Percentiles rank a stretch among this genome's conserved stretches.
These are phyloP conservation scores for Bucco capensis DNA, from an alignment of 2,113 vertebrate genomes.

Conservation along the genomic window DNA sequence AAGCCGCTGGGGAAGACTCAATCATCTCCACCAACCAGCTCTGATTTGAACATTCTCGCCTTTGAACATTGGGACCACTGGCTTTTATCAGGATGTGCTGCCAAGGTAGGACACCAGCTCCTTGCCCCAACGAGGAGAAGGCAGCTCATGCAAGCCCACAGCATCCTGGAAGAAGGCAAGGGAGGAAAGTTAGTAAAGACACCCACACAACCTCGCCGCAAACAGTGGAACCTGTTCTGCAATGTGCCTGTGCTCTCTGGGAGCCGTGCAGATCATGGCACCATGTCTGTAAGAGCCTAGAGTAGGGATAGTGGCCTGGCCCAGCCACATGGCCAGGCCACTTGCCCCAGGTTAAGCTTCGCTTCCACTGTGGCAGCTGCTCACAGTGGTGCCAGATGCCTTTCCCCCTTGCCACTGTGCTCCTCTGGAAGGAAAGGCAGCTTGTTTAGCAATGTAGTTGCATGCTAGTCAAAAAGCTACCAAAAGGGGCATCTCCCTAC, in stretches of 20 bases:
- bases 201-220: not conserved
- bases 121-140: not conserved
- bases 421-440: not conserved
- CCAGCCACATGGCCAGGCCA: fast-evolving
- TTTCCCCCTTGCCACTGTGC: not conserved
- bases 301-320: fast-evolving
- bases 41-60: not conserved
- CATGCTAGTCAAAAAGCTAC: constrained; percentile 1
- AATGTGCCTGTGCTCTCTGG: not conserved
- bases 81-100: not conserved
- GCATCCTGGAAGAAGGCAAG: constrained; percentile 30
- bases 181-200: constrained; percentile 51
- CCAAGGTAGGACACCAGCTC: not conserved
- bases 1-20: constrained; percentile 56
- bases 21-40: constrained; percentile 2
- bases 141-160: not conserved
- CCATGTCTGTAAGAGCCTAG: not conserved
- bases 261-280: not conserved
- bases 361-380: not conserved
- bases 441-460: not conserved
- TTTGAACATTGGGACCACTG: not conserved
- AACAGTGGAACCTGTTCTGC: constrained; percentile 55
- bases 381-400: fast-evolving
- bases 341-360: not conserved
- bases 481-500: not conserved